Evolutionary conservation across 2,888 invertebrate species (phyloP), one percentile per base, ranked within the genome.

Genomic region (Meandrusa payeni): DNA sequence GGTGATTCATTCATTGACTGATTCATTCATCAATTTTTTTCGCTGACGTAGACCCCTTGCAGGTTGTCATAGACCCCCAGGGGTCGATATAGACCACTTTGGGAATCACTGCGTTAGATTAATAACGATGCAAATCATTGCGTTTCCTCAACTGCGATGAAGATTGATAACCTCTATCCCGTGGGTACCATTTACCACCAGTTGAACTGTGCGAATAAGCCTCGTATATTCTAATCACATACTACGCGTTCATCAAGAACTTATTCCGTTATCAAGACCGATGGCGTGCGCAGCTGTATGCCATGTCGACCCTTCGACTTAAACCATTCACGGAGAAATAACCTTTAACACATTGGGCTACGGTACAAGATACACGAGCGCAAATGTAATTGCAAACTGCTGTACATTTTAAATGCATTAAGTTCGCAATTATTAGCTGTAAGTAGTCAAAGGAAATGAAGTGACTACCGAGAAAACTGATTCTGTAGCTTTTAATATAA

Each of bases 381-480:
- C 2, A 13, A 5, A 4, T 1, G 32, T 12, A 11, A 3, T 28
- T 28, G 27, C n/a, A 11, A 12, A 17, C 23, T n/a, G 23, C 5
- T 24, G 22, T 29, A 60, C 63, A 77, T 81, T 81, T 75, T 64
- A 69, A 68, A 81, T 82, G 77, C 76, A 79, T 80, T 78, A 75
- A 68, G 66, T 64, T 67, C 71, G 69, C 74, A 71, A 31, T 24
- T 15, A 12, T 19, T 12, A 19, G 19, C 15, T 32, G n/a, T 24
- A 41, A 12, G 27, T 4, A n/a, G 32, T 33, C 22, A 19, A 24
- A 29, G 22, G 28, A 38, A 28, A 12, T 7, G 17, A 37, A 29
- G 23, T 29, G 24, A 29, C 22, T 26, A 12, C 37, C 19, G 37
- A 27, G 26, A 37, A 24, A 36, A 19, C 27, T 37, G 27, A 27